Base-by-base conservation (phyloP, 2,797 vertebrate species). In the Pelochelys cantorii region DNA sequence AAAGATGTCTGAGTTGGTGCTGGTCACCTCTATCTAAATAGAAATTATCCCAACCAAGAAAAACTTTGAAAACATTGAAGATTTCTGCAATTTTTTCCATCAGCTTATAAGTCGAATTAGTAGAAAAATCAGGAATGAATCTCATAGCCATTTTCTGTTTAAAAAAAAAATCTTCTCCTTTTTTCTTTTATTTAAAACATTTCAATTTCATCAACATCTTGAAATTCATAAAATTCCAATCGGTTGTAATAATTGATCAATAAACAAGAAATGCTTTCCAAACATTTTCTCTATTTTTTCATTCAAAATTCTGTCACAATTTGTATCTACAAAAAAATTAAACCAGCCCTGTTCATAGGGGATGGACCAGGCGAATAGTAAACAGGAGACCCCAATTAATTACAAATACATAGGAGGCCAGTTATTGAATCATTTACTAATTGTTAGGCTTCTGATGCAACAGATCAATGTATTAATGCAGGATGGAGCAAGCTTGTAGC, bases 91-190 rank as follows among this genome's bases (percentile, higher is more conserved):
- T 62, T 62, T 60, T 62, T 31, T 7, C 27, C 60, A 29, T 62
- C 27, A 31, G 60, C 60, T 62, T 29, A 52, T 27, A 27, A 77
- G 42, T 34, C 6, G 25, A 29, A 42, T 48, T 48, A 27, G 37
- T 52, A 25, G 42, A 52, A 42, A 48, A 48, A 48, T 25, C 13
- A 52, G 42, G 23, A 75, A 27, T 42, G 34, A 75, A 25, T 9
- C 7, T 25, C 34, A 75, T 34, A 75, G 7, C 25, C 15, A 27
- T 42, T 75, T 14, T 75, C 42, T n/a, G n/a, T n/a, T n/a, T n/a
- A n/a, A n/a, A n/a, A 42, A 14, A 4, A 14, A 75, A 75, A 48
- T 75, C 42, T 15, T 11, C n/a, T 48, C 13, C 1, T 2, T 0
- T 42, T 75, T 48, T 25, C 15, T 48, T 52, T 15, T 42, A 27